phyloP scores from a whole-genome alignment of 2,113 vertebrate species.

The Oncorhynchus nerka region DNA sequence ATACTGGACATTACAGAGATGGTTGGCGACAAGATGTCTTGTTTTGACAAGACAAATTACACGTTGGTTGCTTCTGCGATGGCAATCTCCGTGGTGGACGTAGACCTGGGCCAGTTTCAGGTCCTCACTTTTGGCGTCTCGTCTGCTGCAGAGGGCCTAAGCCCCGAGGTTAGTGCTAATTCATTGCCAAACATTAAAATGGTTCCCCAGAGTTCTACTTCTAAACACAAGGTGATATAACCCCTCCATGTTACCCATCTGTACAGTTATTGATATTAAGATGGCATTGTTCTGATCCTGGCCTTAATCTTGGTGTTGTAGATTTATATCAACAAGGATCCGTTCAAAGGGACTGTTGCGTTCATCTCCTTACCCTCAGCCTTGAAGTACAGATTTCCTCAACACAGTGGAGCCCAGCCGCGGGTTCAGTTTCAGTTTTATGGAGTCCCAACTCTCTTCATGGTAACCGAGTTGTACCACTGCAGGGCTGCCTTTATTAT shows the following conservation, averaged over 20 bases:
- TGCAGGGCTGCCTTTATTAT: too few relatives aligned
- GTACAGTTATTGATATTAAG: too few relatives aligned
- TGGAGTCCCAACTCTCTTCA: conserved; percentile 76
- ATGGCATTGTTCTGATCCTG: too few relatives aligned
- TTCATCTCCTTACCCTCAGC: conserved; percentile 81
- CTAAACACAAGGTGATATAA: too few relatives aligned
- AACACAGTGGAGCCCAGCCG: conserved; percentile 27
- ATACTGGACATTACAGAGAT: conserved; percentile 80
- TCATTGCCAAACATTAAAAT: too few relatives aligned
- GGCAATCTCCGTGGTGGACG: conserved; percentile 71
- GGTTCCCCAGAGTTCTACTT: too few relatives aligned
- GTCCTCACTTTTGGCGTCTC: conserved; percentile 79
- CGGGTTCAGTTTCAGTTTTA: conserved; percentile 88
- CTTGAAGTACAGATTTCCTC: conserved; percentile 68
- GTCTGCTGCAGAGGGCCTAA: conserved; percentile 54
- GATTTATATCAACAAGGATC: conserved; percentile 74
- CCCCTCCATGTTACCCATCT: too few relatives aligned
- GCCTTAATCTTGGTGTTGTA: conserved; percentile 46
- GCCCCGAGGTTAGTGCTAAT: conserved; percentile 70
- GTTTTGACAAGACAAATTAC: conserved; percentile 50
- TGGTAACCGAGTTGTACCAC: conserved; percentile 56
- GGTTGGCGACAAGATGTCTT: conserved; percentile 77
- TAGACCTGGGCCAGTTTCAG: conserved; percentile 64
- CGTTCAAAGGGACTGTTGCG: conserved; percentile 69
- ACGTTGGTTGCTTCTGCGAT: conserved; percentile 65